Base-by-base conservation (phyloP, 2,888 invertebrate genomes). In the Gandaritis pyraliata region DNA sequence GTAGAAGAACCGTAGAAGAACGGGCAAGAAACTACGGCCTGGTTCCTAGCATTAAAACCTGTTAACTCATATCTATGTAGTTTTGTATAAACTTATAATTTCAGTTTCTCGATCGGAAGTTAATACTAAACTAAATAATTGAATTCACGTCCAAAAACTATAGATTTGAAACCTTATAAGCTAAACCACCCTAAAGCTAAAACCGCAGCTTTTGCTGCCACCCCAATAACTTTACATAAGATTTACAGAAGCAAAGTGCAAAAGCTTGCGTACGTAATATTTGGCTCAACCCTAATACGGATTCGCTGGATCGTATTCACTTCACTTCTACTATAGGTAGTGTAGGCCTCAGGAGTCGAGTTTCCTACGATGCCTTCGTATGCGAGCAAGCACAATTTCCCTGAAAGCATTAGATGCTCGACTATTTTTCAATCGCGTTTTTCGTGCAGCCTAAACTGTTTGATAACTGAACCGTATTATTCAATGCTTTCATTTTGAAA, bases 261-360 rank as follows among this genome's bases (percentile, higher is more conserved):
- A 36, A 45, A 54, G 18, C 38, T 38, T 50, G 50, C 50, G 16
- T 36, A 49, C 33, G 18, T 49, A 49, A 38, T 50, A 50, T 50
- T 13, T 47, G 23, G 54, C 38, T 46, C 23, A 54, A 15, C 54
- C 54, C 54, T 54, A 88, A 87, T 87, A 86, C 82, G 83, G 80
- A 82, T 82, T 83, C 80, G 85, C 83, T 85, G 64, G 78, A 76
- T 77, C 76, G 82, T 83, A 85, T 83, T 83, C 85, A 82, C 71
- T 83, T 83, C 85, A 82, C 71, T 78, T 85, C 84, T 86, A 85
- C 84, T 78, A 86, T 69, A 71, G 77, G 76, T 74, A 70, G 70
- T 69, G 71, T 74, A 74, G 72, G 64, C 71, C 65, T 71, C 65
- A 61, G 65, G 63, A 66, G 68, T 71, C 72, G 73, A 70, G 63